A percentile compares a stretch with the other conserved stretches of the same genome.
These are phyloP conservation scores for Alosa sapidissima DNA, from an alignment of 2,797 vertebrate species.

Conservation along the genomic window DNA sequence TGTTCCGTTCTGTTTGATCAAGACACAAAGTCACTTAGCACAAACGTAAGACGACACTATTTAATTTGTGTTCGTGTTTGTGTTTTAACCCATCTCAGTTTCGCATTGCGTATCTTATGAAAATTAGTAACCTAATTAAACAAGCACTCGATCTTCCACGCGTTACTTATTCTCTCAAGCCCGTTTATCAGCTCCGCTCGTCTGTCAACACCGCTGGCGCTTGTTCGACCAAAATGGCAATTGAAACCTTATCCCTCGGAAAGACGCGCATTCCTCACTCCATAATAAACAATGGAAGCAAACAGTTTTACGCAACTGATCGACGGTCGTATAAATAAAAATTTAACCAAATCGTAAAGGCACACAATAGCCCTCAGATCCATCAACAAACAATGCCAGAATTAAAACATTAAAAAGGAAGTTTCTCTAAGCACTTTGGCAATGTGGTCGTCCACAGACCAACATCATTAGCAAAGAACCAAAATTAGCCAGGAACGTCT, in stretches of 20 bases:
- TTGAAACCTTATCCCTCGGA: conserved; percentile 20
- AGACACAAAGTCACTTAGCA: not conserved
- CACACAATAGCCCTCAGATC: not conserved
- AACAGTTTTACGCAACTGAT: conserved; percentile 19
- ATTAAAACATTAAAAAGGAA: conserved; percentile 3
- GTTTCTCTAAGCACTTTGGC: conserved; percentile 14
- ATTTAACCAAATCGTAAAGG: conserved; percentile 19
- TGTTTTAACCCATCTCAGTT: not conserved
- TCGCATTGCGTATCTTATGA: not conserved
- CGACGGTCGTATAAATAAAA: conserved; percentile 17
- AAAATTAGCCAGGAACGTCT: not conserved
- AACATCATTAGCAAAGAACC: not conserved
- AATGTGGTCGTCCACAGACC: not conserved
- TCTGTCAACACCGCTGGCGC: conserved; percentile 10
- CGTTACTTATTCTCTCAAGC: conserved; percentile 21
- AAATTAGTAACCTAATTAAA: conserved; percentile 23
- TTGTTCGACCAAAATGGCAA: not conserved
- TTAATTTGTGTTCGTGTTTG: not conserved
- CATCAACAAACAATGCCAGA: conserved; percentile 1
- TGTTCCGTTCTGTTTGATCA: no score
- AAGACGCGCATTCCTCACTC: conserved; percentile 13
- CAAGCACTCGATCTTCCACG: conserved; percentile 17
- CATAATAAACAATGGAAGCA: conserved; percentile 20
- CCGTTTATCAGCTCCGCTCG: conserved; percentile 16
- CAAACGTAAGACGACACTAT: not conserved